phyloP scores from a whole-genome alignment of 2,888 invertebrate species.

The Megaustenia siamemsis region DNA sequence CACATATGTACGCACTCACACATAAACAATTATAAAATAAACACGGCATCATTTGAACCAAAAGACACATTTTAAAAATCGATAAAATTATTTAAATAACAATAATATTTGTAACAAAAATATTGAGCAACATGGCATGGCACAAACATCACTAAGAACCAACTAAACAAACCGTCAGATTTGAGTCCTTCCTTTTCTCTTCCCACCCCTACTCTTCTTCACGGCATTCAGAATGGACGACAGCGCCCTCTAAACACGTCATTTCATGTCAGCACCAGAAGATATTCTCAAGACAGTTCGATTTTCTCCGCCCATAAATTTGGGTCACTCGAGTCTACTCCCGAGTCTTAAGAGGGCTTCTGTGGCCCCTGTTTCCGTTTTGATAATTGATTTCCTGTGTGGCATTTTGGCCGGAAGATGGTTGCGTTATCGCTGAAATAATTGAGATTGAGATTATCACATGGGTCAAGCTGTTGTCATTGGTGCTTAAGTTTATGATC shows the following conservation, averaged over 20 bases:
- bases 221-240: neutral
- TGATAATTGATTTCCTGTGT: neutral
- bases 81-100: neutral
- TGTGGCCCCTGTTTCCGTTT: neutral
- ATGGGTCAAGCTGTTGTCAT: neutral
- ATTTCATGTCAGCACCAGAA: neutral
- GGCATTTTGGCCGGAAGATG: neutral
- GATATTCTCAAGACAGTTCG: neutral
- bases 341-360: neutral
- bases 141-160: neutral
- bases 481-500: neutral
- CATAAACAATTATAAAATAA: neutral
- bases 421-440: neutral
- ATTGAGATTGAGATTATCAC: constrained; percentile 1
- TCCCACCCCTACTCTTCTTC: neutral
- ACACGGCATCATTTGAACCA: neutral
- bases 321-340: neutral
- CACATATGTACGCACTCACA: no score
- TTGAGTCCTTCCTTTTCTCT: neutral
- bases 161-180: neutral
- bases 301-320: neutral
- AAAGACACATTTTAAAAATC: neutral
- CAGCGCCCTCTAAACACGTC: neutral
- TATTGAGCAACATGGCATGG: neutral
- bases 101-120: neutral